phyloP scores from a whole-genome alignment of 2,888 invertebrate genomes.

The Lasioglossum leucozonium region DNA sequence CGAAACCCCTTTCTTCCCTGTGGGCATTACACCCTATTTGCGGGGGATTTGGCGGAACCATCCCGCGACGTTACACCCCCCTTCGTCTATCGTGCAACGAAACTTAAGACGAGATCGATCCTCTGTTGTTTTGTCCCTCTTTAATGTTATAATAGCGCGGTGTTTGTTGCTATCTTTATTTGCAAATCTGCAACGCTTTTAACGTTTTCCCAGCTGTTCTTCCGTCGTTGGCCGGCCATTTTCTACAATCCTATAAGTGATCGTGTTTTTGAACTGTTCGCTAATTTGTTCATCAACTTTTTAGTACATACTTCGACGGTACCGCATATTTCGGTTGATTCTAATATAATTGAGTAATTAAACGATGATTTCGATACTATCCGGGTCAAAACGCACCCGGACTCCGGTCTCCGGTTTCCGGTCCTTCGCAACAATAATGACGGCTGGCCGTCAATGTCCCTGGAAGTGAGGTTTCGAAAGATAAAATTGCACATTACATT shows the following conservation, averaged over 20 bases:
- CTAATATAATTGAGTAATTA: neutral
- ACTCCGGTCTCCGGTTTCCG: neutral
- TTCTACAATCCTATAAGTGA: no score
- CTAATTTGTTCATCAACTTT: neutral
- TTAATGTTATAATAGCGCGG: neutral
- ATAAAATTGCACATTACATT: conserved; percentile 1
- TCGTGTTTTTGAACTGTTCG: neutral
- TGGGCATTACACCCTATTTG: conserved; percentile 58
- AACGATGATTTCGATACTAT: neutral
- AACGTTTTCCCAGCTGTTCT: no score
- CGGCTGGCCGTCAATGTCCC: neutral
- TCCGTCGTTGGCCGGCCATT: no score
- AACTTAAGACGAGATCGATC: conserved; percentile 8
- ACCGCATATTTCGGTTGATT: no score
- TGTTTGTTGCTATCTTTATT: neutral
- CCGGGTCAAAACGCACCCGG: neutral
- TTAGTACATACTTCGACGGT: neutral
- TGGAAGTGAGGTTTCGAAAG: neutral
- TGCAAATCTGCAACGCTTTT: no score
- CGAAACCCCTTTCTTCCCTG: conserved; percentile 46
- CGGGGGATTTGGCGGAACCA: conserved; percentile 43
- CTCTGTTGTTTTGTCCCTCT: neutral
- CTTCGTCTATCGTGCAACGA: conserved; percentile 26
- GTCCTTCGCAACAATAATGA: no score
- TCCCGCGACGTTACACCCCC: neutral